phyloP scores from a whole-genome alignment of 2,113 vertebrate genomes.

The Nycticebus coucang region DNA sequence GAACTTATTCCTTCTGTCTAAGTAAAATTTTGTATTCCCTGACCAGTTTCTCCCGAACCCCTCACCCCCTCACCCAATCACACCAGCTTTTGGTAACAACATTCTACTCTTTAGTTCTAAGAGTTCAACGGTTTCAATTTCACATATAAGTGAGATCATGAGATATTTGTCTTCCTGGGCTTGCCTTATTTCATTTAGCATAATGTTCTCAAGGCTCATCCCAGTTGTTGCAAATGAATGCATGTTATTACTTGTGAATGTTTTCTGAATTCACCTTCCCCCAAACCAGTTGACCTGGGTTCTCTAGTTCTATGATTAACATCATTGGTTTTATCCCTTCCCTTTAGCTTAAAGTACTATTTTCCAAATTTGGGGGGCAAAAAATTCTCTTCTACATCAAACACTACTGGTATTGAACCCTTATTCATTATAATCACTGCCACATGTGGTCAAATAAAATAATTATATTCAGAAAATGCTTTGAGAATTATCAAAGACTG shows the following conservation, averaged over 20 bases:
- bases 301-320: not conserved
- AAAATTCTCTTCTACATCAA: not conserved
- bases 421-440: not conserved
- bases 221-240: too few species aligned
- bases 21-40: too few species aligned
- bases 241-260: too few species aligned
- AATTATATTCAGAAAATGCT: not conserved
- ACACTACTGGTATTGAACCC: not conserved
- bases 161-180: too few species aligned
- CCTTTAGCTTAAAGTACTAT: not conserved
- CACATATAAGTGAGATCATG: too few species aligned
- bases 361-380: not conserved
- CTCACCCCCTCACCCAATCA: rapidly evolving
- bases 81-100: not conserved
- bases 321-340: not conserved
- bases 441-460: not conserved
- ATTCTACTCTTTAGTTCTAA: not conserved
- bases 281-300: not conserved
- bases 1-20: too few species aligned
- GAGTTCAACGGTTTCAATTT: not conserved
- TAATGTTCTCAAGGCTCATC: too few species aligned
- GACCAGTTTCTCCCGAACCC: too few species aligned
- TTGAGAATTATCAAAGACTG: not conserved
- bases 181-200: too few species aligned
- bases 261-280: not conserved